Conservation (phyloP, 2,888 invertebrate genomes). For the Peribatodes rhomboidaria region DNA sequence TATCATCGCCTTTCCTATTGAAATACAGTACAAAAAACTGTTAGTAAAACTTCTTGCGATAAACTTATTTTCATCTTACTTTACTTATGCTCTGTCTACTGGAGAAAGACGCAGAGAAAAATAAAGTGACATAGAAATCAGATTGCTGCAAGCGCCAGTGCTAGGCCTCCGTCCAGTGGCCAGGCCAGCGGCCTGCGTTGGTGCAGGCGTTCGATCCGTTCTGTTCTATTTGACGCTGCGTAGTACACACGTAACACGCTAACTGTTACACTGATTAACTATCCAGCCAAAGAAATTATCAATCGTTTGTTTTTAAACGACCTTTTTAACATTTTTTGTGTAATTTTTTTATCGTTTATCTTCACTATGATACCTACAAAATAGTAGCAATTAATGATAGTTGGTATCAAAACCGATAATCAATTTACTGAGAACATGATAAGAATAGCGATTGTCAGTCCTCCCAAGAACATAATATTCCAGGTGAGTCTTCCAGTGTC, state of each 20-base stretch:
- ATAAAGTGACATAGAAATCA: background rate
- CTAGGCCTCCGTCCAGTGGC: background rate
- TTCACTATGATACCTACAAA: background rate
- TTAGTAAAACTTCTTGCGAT: too few relatives aligned
- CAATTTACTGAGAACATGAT: background rate
- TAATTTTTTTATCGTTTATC: too few relatives aligned
- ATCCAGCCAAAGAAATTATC: slow-evolving; percentile 1
- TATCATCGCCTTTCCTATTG: too few relatives aligned
- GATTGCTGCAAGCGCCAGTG: background rate
- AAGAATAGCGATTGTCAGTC: background rate
- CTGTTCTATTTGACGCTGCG: background rate
- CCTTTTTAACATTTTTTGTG: background rate
- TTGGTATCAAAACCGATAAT: background rate
- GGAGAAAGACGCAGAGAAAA: background rate
- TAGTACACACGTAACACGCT: background rate
- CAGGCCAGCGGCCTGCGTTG: background rate
- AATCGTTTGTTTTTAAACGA: background rate
- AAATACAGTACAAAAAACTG: too few relatives aligned
- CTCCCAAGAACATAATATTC: background rate
- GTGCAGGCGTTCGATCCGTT: background rate
- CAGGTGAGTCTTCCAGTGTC: background rate
- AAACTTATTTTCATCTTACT: background rate
- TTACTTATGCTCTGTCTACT: background rate
- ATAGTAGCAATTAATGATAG: background rate
- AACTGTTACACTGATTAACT: background rate